Evolutionary conservation across 2,888 invertebrate genomes (phyloP).

Genomic region (Mesodorylaimus sp.): DNA sequence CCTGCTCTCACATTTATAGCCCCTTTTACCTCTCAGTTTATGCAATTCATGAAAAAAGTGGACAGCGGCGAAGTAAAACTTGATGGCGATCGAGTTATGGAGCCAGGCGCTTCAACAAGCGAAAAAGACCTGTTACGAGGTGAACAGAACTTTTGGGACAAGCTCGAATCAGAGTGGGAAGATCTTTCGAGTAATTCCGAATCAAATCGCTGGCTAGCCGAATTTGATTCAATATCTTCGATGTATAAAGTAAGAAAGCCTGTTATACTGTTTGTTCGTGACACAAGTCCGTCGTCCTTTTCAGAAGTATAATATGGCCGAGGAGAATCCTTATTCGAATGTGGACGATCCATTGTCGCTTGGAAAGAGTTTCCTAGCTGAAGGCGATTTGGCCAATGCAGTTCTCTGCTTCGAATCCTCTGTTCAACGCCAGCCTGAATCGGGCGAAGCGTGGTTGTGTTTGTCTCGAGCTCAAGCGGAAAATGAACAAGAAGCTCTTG

Average conservation of each 20-base stretch:
- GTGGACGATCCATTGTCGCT: conserved; percentile 54
- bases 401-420: conserved; percentile 91
- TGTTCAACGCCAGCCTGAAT: conserved; percentile 57
- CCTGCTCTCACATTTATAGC: too few relatives aligned
- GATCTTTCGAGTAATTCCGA: background rate
- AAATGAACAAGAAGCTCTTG: conserved; percentile 85
- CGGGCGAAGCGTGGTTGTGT: conserved; percentile 60
- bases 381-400: conserved; percentile 82
- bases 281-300: conserved; percentile 7
- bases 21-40: too few relatives aligned
- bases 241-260: conserved; percentile 39
- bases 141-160: background rate
- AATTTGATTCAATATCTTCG: conserved; percentile 45
- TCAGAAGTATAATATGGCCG: conserved; percentile 56
- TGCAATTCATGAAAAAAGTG: too few relatives aligned
- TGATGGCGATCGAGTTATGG: too few relatives aligned
- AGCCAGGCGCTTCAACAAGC: too few relatives aligned
- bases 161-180: background rate
- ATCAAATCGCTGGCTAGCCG: conserved; percentile 50
- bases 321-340: conserved; percentile 59
- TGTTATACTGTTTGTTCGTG: conserved; percentile 6
- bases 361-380: conserved; percentile 59
- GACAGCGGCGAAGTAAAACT: too few relatives aligned
- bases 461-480: conserved; percentile 71
- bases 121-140: too few relatives aligned